These are phyloP conservation scores for Thysanoteuthis rhombus DNA, from an alignment of 2,888 invertebrate genomes.

Conservation along the genomic window DNA sequence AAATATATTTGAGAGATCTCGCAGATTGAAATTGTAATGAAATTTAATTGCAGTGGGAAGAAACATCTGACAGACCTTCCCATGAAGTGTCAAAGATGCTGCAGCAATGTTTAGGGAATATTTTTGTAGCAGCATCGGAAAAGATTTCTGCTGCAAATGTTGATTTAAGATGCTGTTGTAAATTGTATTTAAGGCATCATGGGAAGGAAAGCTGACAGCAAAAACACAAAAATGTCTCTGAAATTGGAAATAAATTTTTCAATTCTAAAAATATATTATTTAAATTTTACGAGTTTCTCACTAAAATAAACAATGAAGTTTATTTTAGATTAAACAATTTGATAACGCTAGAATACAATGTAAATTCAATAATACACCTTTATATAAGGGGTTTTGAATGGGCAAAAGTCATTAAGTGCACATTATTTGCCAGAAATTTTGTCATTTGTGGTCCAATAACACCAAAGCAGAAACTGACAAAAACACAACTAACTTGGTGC, in stretches of 20 bases:
- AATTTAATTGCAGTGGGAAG: conserved; percentile 95
- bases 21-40: conserved; percentile 94
- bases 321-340: too few species aligned
- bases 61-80: conserved; percentile 86
- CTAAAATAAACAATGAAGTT: too few species aligned
- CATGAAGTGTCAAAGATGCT: conserved; percentile 85
- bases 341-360: too few species aligned
- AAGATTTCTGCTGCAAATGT: conserved; percentile 78
- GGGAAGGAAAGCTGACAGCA: conserved; percentile 80
- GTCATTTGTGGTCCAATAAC: too few species aligned
- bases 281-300: not conserved
- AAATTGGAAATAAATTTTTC: conserved; percentile 36
- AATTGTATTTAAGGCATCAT: conserved; percentile 85
- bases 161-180: conserved; percentile 83
- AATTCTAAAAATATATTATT: not conserved
- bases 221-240: conserved; percentile 70
- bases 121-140: conserved; percentile 77
- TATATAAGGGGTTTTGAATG: too few species aligned
- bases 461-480: too few species aligned
- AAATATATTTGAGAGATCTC: conserved; percentile 94
- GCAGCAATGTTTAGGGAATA: conserved; percentile 80
- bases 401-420: too few species aligned
- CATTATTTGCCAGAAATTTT: too few species aligned
- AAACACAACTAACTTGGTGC: too few species aligned
- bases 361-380: too few species aligned